These are phyloP conservation scores for Romanogobio albipinnatus DNA, from an alignment of 2,113 vertebrate species.

Conservation along the genomic window DNA sequence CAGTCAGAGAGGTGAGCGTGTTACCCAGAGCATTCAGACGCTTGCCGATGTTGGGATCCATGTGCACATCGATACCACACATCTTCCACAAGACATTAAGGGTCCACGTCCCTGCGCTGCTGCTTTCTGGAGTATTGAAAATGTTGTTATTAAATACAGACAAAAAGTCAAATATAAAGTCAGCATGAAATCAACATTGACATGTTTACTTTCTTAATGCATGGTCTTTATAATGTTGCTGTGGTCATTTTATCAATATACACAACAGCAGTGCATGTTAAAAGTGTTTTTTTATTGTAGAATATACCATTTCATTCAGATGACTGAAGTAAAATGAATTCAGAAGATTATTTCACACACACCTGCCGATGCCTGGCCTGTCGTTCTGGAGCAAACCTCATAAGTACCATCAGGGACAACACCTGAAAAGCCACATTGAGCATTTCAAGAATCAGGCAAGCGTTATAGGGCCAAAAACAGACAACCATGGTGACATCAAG, in stretches of 20 bases:
- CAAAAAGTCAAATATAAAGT: not conserved
- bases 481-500: not conserved
- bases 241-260: not conserved
- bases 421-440: slow-evolving; percentile 75
- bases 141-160: not conserved
- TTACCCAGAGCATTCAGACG: slow-evolving; percentile 92
- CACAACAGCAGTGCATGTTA: not conserved
- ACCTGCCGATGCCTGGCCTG: slow-evolving; percentile 93
- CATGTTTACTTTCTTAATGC: not conserved
- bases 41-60: slow-evolving; percentile 99
- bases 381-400: slow-evolving; percentile 96
- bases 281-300: not conserved
- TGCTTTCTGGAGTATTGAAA: slow-evolving; percentile 82
- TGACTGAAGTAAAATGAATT: no score
- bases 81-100: slow-evolving; percentile 98
- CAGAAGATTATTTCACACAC: slow-evolving; percentile 39
- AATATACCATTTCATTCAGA: not conserved
- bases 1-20: slow-evolving; percentile 93
- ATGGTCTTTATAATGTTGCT: not conserved
- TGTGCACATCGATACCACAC: slow-evolving; percentile 98
- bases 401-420: slow-evolving; percentile 98
- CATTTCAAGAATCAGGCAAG: not conserved
- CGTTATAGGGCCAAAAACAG: not conserved
- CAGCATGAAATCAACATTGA: not conserved
- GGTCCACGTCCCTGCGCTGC: slow-evolving; percentile 96